Evolutionary conservation across 1,140 invertebrate genomes (phyloP), one percentile per base, ranked within the genome.

Genomic region (Drosophila erecta): DNA sequence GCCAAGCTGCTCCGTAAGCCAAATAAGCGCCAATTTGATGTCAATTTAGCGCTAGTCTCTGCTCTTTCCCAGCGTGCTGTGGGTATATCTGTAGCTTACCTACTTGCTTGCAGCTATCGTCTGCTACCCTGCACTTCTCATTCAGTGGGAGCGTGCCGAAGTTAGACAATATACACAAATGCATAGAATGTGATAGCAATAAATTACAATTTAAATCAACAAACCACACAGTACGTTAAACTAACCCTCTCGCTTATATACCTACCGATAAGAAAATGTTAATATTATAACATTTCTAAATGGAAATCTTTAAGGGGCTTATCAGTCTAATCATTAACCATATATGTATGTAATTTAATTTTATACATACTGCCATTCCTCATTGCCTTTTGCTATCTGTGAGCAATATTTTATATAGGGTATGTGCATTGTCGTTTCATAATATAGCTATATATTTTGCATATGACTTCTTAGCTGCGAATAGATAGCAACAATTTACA

Each of bases 1-100:
- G 14, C 22, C 53, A 37, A 37, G 17, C 43, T 35, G 20, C 54
- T 37, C 22, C 12, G 15, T 27, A 49, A 15, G 24, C 44, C 57
- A 56, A 43, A 57, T 83, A 74, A 78, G 74, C 62, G 47, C 60
- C 54, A 79, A 70, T 79, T 81, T 55, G 62, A 71, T 81, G 79
- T 73, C 79, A 76, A 77, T 81, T 81, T 77, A 81, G 73, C 66
- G 64, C 77, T 79, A 76, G 78, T 61, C 12, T 72, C 35, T 50
- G 35, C 44, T 40, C 20, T 38, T 53, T 27, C 11, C 22, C 14
- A 46, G 24, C n/a, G 24, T 55, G 49, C 54, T 62, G 33, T 30
- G 22, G 47, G 20, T 41, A 24, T 27, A n/a, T 27, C 37, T 27
- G 37, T 12, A 27, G 47, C 49, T 54, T 20, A 44, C 50, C 37